phyloP scores from a whole-genome alignment of 1,140 invertebrate genomes.

The Procambarus virginalis region DNA sequence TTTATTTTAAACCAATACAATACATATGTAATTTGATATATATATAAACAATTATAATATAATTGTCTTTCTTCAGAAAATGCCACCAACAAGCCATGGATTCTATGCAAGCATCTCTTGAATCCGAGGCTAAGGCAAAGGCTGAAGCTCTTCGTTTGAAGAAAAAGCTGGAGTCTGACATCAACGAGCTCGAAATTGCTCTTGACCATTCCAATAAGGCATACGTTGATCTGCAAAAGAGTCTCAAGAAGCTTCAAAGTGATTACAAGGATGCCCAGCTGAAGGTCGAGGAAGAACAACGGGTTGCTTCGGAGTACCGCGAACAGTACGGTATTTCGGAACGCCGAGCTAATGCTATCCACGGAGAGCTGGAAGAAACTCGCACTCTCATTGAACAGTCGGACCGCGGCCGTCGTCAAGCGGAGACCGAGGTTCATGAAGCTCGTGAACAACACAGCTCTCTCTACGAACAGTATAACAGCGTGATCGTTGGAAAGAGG shows the following conservation, averaged over 20 bases:
- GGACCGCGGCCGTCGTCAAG: constrained; percentile 70
- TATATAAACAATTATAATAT: not conserved
- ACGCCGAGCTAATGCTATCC: constrained; percentile 31
- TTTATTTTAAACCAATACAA: no score
- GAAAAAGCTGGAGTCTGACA: constrained; percentile 80
- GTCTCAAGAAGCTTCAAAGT: constrained; percentile 79
- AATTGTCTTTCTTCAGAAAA: constrained; percentile 73
- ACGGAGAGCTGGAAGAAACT: constrained; percentile 38
- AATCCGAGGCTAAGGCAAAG: constrained; percentile 79
- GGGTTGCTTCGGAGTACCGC: constrained; percentile 43
- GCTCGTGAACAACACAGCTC: constrained; percentile 78
- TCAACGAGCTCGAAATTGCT: constrained; percentile 80
- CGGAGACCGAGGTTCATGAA: constrained; percentile 78
- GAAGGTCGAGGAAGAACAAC: constrained; percentile 79
- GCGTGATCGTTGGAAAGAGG: constrained; percentile 72
- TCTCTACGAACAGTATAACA: constrained; percentile 48
- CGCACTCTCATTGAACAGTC: constrained; percentile 22
- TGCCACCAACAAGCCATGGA: constrained; percentile 79
- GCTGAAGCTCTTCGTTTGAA: constrained; percentile 79
- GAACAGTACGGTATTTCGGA: constrained; percentile 42
- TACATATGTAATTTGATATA: no score
- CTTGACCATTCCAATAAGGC: constrained; percentile 76
- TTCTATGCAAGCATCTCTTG: constrained; percentile 78
- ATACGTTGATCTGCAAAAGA: constrained; percentile 77
- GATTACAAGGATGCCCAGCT: constrained; percentile 80